Percentiles rank a stretch among this genome's conserved stretches.
phyloP scores from a whole-genome alignment of 2,888 invertebrate species.

The Gymnosoma rotundatum region DNA sequence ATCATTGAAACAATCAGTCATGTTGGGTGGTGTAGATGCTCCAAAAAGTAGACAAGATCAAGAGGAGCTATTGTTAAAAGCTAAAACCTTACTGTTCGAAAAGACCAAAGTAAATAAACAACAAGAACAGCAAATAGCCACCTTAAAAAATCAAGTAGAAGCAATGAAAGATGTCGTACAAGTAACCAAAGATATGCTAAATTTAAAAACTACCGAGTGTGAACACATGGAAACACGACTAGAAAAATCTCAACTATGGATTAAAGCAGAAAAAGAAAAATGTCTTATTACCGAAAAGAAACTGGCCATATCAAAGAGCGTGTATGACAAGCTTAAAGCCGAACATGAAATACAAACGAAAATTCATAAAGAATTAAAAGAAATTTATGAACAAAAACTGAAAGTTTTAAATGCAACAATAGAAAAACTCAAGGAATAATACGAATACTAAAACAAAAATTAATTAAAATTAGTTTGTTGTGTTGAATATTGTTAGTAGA shows the following conservation, averaged over 20 bases:
- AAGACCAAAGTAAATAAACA: slow-evolving; percentile 90
- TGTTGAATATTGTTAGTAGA: slow-evolving; percentile 26
- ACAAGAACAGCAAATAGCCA: slow-evolving; percentile 90
- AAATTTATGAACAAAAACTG: slow-evolving; percentile 87
- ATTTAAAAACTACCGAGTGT: slow-evolving; percentile 90
- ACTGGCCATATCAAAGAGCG: slow-evolving; percentile 87
- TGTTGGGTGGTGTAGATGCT: slow-evolving; percentile 79
- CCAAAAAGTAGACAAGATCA: slow-evolving; percentile 80
- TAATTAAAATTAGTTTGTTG: slow-evolving; percentile 24
- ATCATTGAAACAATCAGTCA: slow-evolving; percentile 80
- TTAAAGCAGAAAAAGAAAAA: slow-evolving; percentile 88
- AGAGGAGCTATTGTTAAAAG: slow-evolving; percentile 84
- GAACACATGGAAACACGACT: slow-evolving; percentile 86
- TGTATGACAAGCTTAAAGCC: slow-evolving; percentile 89
- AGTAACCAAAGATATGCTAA: slow-evolving; percentile 90
- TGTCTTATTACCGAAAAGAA: slow-evolving; percentile 87
- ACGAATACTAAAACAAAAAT: slow-evolving; percentile 25
- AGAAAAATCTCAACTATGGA: slow-evolving; percentile 86
- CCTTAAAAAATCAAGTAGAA: slow-evolving; percentile 85
- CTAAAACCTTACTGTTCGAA: slow-evolving; percentile 88
- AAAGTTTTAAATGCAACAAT: slow-evolving; percentile 74
- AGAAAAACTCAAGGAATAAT: slow-evolving; percentile 73
- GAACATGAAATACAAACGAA: slow-evolving; percentile 91
- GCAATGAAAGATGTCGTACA: slow-evolving; percentile 91
- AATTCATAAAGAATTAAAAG: slow-evolving; percentile 87